Evolutionary conservation across 2,888 invertebrate species (phyloP), one percentile per base, ranked within the genome.

Genomic region (Lampropteryx suffumata): DNA sequence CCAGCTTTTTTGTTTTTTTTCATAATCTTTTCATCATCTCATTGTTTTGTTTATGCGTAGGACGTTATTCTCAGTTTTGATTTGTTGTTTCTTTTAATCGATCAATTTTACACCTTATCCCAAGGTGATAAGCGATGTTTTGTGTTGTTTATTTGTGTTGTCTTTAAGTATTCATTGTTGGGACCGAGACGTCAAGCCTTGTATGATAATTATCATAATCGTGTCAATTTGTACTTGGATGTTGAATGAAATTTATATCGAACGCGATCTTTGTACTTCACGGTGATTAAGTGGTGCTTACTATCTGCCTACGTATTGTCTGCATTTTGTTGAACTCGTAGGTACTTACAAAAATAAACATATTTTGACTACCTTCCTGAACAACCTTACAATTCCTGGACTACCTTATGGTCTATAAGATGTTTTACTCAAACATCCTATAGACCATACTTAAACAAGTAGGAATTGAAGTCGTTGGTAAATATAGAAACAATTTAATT

Each of bases 31-130:
- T 73, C 72, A 71, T 70, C 73, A 65, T 63, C 60, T 75, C 81
- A 82, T 82, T 82, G 82, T 82, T 73, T 75, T 73, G 69, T 65
- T 65, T 50, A 60, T 62, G 79, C 80, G 82, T 82, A 80, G 82
- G 82, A 71, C 50, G 81, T 69, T 70, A 66, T 66, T 71, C 72
- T 66, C 69, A 61, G 68, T 69, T 72, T 61, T 73, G 76, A 75
- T 75, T 72, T 71, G 71, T 69, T 58, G 67, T 66, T 66, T 67
- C 64, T 64, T 56, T 62, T 64, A 64, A 65, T 65, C 64, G 58
- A 57, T 66, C 64, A 61, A 73, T 57, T 71, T 61, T 71, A 61
- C 60, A 69, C 71, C 64, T 67, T 78, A 70, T 62, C 53, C 42
- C 64, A 29, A 53, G 47, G 54, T 30, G 27, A 62, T 69, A 69